Base-by-base conservation (phyloP, 2,888 invertebrate genomes). In the Lasioglossum vierecki region DNA sequence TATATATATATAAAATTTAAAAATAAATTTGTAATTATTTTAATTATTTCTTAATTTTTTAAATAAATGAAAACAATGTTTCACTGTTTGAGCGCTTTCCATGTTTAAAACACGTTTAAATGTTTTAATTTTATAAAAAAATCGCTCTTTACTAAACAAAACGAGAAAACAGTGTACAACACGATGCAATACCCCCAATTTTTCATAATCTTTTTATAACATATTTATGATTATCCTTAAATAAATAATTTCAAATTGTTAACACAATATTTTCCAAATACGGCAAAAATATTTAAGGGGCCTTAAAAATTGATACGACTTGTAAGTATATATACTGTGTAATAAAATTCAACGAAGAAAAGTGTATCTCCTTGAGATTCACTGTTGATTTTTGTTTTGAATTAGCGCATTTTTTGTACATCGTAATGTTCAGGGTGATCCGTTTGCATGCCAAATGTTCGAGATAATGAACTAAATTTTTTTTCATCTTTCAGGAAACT, bases 301-400 rank as follows among this genome's bases (percentile, higher is more conserved):
- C 39, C 26, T 26, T 41, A 39, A 60, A 41, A 75, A 39, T 60
- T 18, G 9, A n/a, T 22, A 11, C 11, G 41, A 4, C 41, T 18
- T 18, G 13, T 44, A 44, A 44, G 44, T 44, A 11, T 44, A 41
- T 44, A 46, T n/a, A 35, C 30, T 26, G 44, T 13, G 22, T 15
- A 71, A 79, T 79, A 46, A 63, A 44, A 11, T 30, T 35, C 72
- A 70, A 79, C 60, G n/a, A 35, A 35, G 72, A 79, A 79, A 79
- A 72, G 5, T 30, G n/a, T 22, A 13, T 35, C 35, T n/a, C 72
- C 63, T 79, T 79, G 60, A 41, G 22, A 44, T 18, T n/a, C 18
- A 11, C 41, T 39, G 11, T 9, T 72, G 13, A 71, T 44, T 57
- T 70, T 71, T 78, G n/a, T 26, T 39, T 60, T 53, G 9, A 18